These are phyloP conservation scores for Leptobrachium ailaonicum DNA, from an alignment of 2,113 vertebrate species.

Conservation along the genomic window DNA sequence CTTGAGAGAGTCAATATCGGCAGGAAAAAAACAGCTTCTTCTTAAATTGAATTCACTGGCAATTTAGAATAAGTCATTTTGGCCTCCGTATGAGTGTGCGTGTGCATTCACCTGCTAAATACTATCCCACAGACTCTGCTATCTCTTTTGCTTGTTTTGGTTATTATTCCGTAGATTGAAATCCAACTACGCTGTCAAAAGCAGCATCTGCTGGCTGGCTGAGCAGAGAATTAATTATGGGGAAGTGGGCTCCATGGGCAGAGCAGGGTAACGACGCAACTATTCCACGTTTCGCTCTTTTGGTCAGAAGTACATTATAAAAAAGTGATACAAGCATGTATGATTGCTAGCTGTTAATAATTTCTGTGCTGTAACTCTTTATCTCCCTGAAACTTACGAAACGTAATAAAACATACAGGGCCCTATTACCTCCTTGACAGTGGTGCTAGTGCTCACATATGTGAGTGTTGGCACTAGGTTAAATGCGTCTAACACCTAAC, in stretches of 20 bases:
- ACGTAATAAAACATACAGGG: too few relatives aligned
- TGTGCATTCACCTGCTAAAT: constrained; percentile 48
- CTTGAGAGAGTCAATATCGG: constrained; percentile 41
- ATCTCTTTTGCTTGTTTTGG: constrained; percentile 46
- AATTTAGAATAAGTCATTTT: constrained; percentile 50
- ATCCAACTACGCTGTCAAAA: constrained; percentile 46
- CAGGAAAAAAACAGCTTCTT: constrained; percentile 42
- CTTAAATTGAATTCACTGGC: constrained; percentile 50
- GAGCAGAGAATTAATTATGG: constrained; percentile 50
- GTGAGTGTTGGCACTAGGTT: too few relatives aligned
- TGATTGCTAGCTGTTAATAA: constrained; percentile 12
- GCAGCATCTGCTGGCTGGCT: constrained; percentile 46
- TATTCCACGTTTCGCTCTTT: constrained; percentile 31
- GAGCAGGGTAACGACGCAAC: constrained; percentile 40
- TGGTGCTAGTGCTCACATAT: too few relatives aligned
- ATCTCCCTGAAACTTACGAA: not conserved
- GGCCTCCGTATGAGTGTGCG: constrained; percentile 42
- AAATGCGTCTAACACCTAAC: too few relatives aligned
- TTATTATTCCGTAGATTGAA: constrained; percentile 51
- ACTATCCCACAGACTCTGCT: constrained; percentile 38
- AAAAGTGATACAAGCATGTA: constrained; percentile 24
- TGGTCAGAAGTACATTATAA: constrained; percentile 43
- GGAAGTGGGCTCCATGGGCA: constrained; percentile 35
- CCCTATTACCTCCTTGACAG: too few relatives aligned
- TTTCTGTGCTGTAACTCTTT: constrained; percentile 8